Base-by-base conservation (phyloP, 2,113 vertebrate species). In the Amphilophus citrinellus region DNA sequence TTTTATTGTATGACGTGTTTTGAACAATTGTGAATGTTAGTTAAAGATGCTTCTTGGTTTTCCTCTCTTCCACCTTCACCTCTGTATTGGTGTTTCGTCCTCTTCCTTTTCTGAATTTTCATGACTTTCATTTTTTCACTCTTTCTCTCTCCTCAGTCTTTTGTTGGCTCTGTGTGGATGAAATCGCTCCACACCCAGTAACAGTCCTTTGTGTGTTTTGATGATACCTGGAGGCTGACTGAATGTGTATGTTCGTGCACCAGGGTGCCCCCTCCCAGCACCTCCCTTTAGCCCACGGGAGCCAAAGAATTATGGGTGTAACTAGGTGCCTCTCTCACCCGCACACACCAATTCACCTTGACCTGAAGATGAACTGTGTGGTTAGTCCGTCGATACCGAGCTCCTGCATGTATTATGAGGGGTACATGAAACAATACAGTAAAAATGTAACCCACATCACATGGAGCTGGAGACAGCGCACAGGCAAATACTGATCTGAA, bases 211-310 rank as follows among this genome's bases (percentile, higher is more conserved):
- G 89, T 93, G 80, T 89, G 77, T 79, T 61, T 66, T 85, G 86
- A 90, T 86, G 87, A 88, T 85, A 87, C 85, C 89, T 87, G 76
- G 90, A 91, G 83, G 83, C 84, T 61, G 61, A 9, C 17, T 82
- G 75, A 27, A 35, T 60, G 27, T 83, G 79, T 73, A 27, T 61
- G 39, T 78, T 30, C 2, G 8, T 57, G 75, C 37, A 78, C 73
- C 71, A 57, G 24, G 18, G 5, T 84, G 24, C 68, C 75, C 77
- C 71, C 76, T 82, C 37, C 61, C 75, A 66, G 62, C 73, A 84
- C 78, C 85, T 85, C 82, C 84, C 82, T 88, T 83, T 87, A 76
- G 79, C 87, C 91, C 75, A 58, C 61, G 77, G 91, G 88, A 83
- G 62, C 60, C 35, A 35, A 76, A 61, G 73, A 76, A 56, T 88